These are phyloP conservation scores for Leptopilina myrica DNA, from an alignment of 2,888 invertebrate species.

Conservation along the genomic window DNA sequence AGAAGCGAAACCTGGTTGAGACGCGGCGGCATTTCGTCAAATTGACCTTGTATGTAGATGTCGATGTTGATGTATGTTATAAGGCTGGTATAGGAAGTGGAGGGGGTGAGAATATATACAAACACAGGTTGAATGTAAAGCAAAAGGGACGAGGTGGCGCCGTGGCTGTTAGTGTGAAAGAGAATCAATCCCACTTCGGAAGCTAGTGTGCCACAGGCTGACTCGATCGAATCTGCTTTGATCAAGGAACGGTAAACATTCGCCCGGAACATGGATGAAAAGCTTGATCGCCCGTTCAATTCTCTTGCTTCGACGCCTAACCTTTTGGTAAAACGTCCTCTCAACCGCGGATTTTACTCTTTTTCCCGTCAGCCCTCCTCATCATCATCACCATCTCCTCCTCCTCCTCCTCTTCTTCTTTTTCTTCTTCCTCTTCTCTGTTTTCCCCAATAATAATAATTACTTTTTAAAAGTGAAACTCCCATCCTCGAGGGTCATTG, in stretches of 20 bases:
- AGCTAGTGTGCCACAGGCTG: constrained; percentile 52
- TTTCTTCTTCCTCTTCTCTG: not conserved
- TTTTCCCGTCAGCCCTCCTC: not conserved
- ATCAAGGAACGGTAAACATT: constrained; percentile 70
- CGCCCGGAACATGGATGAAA: constrained; percentile 68
- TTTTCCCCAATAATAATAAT: not conserved
- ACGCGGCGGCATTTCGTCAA: constrained; percentile 29
- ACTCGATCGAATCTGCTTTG: constrained; percentile 65
- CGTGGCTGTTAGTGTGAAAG: constrained; percentile 41
- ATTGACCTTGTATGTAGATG: constrained; percentile 28
- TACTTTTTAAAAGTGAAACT: not conserved
- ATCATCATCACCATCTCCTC: no score
- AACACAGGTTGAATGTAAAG: constrained; percentile 4
- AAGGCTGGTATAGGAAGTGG: no score
- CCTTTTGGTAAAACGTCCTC: constrained; percentile 17
- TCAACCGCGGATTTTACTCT: constrained; percentile 1
- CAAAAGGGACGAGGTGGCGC: constrained; percentile 24
- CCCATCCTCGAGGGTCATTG: not conserved
- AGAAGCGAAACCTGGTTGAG: constrained; percentile 5
- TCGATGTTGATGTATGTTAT: not conserved
- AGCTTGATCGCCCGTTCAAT: constrained; percentile 54
- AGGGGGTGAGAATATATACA: not conserved
- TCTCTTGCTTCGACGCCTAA: constrained; percentile 33
- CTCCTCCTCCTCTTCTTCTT: not conserved
- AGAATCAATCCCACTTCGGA: constrained; percentile 52